Conservation (phyloP, 2,888 invertebrate species). For the Cremastinae sp. region DNA sequence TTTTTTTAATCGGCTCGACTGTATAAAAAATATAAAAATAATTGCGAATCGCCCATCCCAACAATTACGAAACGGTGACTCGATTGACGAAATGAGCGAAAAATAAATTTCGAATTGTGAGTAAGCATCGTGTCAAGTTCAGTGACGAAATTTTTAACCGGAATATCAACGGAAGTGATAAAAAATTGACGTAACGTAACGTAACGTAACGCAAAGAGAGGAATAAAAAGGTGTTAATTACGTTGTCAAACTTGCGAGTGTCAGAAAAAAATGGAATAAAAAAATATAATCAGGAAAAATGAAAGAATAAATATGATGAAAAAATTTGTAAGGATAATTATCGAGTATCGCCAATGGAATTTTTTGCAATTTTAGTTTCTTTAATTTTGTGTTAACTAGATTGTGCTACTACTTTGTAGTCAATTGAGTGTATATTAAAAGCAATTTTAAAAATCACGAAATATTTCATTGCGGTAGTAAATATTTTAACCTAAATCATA, state of each 20-base stretch:
- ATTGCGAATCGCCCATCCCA: not conserved
- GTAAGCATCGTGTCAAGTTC: constrained; percentile 28
- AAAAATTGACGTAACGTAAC: not conserved
- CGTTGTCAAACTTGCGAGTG: constrained; percentile 24
- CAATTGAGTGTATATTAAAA: too few relatives aligned
- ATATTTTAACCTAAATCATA: too few relatives aligned
- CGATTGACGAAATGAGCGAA: constrained; percentile 5
- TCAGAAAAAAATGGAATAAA: constrained; percentile 5
- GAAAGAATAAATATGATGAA: not conserved
- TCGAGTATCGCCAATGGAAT: too few relatives aligned
- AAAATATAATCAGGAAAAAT: not conserved
- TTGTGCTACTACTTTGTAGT: too few relatives aligned
- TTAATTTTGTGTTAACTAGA: too few relatives aligned
- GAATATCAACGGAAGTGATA: not conserved
- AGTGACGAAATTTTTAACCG: constrained; percentile 6
- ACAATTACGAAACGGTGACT: too few relatives aligned
- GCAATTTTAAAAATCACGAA: too few relatives aligned
- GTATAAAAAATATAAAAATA: constrained; percentile 20
- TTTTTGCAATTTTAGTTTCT: too few relatives aligned
- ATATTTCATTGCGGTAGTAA: too few relatives aligned
- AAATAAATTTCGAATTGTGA: not conserved
- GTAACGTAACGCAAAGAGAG: not conserved
- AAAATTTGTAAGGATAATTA: constrained; percentile 2
- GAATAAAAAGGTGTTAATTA: constrained; percentile 23
- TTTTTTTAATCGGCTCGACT: constrained; percentile 7